These are phyloP conservation scores for Temnopleurus reevesii DNA, from an alignment of 53 echinoderm and acorn worm species.

Conservation along the genomic window DNA sequence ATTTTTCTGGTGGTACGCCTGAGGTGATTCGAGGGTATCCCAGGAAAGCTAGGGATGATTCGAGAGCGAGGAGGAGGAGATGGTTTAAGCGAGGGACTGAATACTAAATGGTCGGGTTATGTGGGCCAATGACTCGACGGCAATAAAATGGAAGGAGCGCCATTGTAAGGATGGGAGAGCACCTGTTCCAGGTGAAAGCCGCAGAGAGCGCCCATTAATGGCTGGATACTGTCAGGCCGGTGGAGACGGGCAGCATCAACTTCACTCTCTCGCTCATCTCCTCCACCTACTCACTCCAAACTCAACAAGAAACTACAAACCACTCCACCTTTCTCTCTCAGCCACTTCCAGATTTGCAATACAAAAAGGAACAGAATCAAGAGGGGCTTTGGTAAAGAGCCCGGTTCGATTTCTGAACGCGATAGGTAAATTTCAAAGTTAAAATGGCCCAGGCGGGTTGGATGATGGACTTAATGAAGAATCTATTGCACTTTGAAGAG, in stretches of 20 bases:
- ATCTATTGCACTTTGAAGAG: constrained; percentile 10
- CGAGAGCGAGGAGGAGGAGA: neutral
- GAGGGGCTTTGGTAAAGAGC: constrained; percentile 44
- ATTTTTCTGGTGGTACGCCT: neutral
- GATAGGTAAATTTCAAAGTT: constrained; percentile 60
- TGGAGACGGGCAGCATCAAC: constrained; percentile 17
- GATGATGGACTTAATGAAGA: constrained; percentile 53
- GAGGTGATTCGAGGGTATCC: neutral
- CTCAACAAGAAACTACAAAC: neutral
- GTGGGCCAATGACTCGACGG: constrained; percentile 43
- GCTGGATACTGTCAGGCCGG: constrained; percentile 63
- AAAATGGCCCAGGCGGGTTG: constrained; percentile 44
- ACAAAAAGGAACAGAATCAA: constrained; percentile 30
- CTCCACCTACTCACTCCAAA: neutral
- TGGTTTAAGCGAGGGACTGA: neutral
- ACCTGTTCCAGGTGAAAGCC: constrained; percentile 83
- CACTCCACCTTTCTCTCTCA: neutral
- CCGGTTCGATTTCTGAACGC: constrained; percentile 58
- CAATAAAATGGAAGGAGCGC: constrained; percentile 28
- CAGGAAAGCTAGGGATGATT: neutral
- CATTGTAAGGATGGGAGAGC: constrained; percentile 63
- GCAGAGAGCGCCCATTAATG: constrained; percentile 77
- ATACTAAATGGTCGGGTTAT: constrained; percentile 55
- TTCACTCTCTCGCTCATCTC: neutral
- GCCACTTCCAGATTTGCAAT: neutral